Evolutionary conservation across 2,797 vertebrate species (phyloP), one percentile per base, ranked within the genome.

Genomic region (Taenioides sp.): DNA sequence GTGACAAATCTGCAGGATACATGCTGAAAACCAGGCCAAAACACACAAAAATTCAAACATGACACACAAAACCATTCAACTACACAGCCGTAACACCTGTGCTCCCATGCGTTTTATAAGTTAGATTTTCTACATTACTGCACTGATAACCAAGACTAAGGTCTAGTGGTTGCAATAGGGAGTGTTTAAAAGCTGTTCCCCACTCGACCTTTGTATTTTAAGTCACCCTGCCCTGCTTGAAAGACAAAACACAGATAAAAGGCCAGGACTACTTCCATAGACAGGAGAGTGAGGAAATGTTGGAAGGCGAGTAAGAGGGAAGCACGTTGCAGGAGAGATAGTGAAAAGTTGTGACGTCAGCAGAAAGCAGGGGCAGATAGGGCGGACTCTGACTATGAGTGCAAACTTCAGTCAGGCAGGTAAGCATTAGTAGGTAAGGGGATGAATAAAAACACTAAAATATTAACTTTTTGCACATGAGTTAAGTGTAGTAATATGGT

Each of bases 1-100:
- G 84, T 93, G 93, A 92, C 91, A 76, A 54, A 73, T 70, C 54
- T 65, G 75, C 61, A 82, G 68, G 80, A 80, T 80, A 72, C 71
- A 67, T 59, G 77, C 71, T 77, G 59, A 55, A 75, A 82, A 81
- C 28, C 52, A 79, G 65, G 78, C 76, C 76, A 75, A 73, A 72
- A 69, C 34, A 69, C 61, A 77, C 34, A 78, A 67, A 70, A 28
- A 62, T 66, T 67, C 20, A 76, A 75, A 67, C 65, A 71, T 61
- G 40, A 49, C 4, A 70, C 27, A 71, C 11, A 63, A 63, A 7
- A 74, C 16, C 57, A 59, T 50, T 43, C 47, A 49, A 49, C 47
- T n/a, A 9, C 20, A 58, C 55, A 37, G 57, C n/a, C 52, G 61
- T 5, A 78, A 61, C 67, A 72, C 47, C 34, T 47, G 14, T 47